These are phyloP conservation scores for Acanthopagrus latus DNA, from an alignment of 2,797 vertebrate genomes.

Conservation along the genomic window DNA sequence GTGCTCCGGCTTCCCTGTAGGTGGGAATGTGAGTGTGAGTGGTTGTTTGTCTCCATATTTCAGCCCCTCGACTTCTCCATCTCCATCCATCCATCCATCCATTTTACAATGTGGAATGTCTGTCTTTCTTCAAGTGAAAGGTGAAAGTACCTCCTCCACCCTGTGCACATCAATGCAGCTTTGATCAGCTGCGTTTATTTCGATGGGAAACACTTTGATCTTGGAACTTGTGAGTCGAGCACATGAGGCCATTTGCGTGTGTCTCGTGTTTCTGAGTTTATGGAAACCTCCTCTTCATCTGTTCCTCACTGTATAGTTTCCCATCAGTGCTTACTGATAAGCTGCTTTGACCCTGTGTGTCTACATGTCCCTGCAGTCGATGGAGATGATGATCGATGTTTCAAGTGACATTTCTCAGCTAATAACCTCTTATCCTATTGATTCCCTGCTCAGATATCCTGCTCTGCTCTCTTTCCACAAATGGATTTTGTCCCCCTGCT, in stretches of 20 bases:
- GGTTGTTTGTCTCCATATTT: too few relatives aligned
- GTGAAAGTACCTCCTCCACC: not conserved
- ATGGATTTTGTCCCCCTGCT: constrained; percentile 71
- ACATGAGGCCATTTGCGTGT: not conserved
- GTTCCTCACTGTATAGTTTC: constrained; percentile 50
- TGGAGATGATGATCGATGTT: constrained; percentile 81
- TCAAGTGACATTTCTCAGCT: constrained; percentile 82
- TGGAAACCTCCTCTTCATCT: constrained; percentile 40
- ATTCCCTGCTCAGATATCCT: constrained; percentile 75
- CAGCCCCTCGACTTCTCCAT: too few relatives aligned
- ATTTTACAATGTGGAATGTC: not conserved
- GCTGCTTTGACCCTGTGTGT: constrained; percentile 70
- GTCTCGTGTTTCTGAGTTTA: constrained; percentile 6
- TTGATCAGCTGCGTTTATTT: not conserved
- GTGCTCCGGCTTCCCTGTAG: too few relatives aligned
- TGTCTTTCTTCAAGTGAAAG: not conserved
- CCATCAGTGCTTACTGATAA: constrained; percentile 67
- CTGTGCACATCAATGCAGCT: not conserved
- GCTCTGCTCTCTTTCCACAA: constrained; percentile 73
- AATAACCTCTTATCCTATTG: constrained; percentile 84
- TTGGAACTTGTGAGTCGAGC: not conserved
- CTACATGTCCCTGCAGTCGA: constrained; percentile 72
- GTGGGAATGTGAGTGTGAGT: too few relatives aligned
- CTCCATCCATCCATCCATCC: too few relatives aligned
- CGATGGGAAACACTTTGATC: not conserved